These are phyloP conservation scores for Drosophila neonasuta DNA, from an alignment of 2,888 invertebrate species.

Conservation along the genomic window DNA sequence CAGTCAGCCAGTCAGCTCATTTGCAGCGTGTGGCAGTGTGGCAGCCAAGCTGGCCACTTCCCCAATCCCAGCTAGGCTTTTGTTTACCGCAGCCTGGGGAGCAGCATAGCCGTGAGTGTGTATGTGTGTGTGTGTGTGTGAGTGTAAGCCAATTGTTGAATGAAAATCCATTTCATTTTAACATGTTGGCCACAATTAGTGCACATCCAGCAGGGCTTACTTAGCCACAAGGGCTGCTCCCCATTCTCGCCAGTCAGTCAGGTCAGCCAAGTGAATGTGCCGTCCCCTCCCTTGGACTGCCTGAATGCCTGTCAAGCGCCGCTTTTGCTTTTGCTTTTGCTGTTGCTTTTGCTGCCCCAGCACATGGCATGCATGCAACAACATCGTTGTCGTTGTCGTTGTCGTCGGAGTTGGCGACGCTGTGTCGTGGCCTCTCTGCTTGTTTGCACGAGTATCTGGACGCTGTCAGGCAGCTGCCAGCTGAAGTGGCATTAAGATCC, in stretches of 20 bases:
- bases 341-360: constrained; percentile 29
- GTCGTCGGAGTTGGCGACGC: constrained; percentile 22
- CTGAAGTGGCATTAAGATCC: constrained; percentile 78
- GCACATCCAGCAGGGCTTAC: constrained; percentile 66
- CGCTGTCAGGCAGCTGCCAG: constrained; percentile 78
- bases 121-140: constrained; percentile 26
- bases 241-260: constrained; percentile 8
- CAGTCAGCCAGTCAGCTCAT: not conserved
- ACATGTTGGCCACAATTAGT: constrained; percentile 81
- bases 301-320: constrained; percentile 53
- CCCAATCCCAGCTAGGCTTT: constrained; percentile 32
- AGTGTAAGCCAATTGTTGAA: constrained; percentile 74
- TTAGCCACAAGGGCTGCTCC: constrained; percentile 32
- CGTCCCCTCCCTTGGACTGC: not conserved
- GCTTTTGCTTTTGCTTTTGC: constrained; percentile 31
- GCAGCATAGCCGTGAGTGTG: not conserved
- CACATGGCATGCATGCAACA: constrained; percentile 54
- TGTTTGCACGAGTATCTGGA: constrained; percentile 57
- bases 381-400: constrained; percentile 5
- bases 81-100: constrained; percentile 27
- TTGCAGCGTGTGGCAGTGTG: not conserved
- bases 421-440: constrained; percentile 30
- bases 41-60: constrained; percentile 5
- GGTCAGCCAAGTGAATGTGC: constrained; percentile 17
- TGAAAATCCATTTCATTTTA: constrained; percentile 81